Conservation (phyloP, 1,140 invertebrate genomes). For the Dolichoris vasculosae region DNA sequence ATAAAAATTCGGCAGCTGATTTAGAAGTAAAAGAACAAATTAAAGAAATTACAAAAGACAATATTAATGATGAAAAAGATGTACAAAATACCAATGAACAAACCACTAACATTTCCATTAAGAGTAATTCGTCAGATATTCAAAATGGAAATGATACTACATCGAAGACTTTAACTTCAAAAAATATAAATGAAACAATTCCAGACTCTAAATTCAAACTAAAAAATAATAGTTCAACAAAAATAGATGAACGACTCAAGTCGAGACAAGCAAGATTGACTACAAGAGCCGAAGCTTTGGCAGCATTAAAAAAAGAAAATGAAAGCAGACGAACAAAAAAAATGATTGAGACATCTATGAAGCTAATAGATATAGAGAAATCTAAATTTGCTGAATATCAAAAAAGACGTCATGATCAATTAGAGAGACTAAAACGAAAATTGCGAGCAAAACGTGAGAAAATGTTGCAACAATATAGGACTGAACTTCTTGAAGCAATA, state of each 20-base stretch:
- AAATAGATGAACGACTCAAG: conserved; percentile 15
- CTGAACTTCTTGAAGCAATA: conserved; percentile 47
- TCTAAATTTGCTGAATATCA: conserved; percentile 44
- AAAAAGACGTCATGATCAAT: conserved; percentile 51
- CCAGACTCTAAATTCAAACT: not conserved
- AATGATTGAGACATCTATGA: conserved; percentile 48
- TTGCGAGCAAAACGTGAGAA: conserved; percentile 54
- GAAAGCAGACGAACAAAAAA: conserved; percentile 47
- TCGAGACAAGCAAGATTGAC: conserved; percentile 43
- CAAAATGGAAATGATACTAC: not conserved
- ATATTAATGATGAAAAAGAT: not conserved
- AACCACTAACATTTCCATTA: not conserved
- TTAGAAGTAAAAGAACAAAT: not conserved
- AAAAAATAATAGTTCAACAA: conserved; percentile 29
- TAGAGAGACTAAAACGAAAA: conserved; percentile 53
- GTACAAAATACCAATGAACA: not conserved
- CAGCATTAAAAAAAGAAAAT: conserved; percentile 49
- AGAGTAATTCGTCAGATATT: not conserved
- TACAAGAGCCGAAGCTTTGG: conserved; percentile 49
- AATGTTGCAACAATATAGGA: conserved; percentile 53
- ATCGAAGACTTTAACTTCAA: not conserved
- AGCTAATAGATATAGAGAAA: conserved; percentile 16
- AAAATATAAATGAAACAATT: not conserved
- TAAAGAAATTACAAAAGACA: not conserved
- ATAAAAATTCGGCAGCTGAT: not conserved